These are phyloP conservation scores for Dasysyrphus albostriatus DNA, from an alignment of 2,888 invertebrate genomes.

Conservation along the genomic window DNA sequence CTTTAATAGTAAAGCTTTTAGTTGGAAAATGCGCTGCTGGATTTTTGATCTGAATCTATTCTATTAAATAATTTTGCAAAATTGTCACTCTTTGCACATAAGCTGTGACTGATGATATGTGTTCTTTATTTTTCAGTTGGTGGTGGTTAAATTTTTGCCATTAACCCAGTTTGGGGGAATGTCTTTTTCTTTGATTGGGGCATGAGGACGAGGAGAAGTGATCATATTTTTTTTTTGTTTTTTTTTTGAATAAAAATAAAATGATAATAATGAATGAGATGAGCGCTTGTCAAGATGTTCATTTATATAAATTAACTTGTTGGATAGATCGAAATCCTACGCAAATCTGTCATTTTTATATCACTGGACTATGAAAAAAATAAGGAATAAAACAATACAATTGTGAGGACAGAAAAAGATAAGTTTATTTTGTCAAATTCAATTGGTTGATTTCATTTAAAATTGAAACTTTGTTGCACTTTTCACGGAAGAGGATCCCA, in stretches of 20 bases:
- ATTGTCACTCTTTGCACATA: constrained; percentile 60
- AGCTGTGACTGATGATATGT: constrained; percentile 16
- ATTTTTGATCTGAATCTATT: constrained; percentile 40
- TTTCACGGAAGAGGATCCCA: not conserved
- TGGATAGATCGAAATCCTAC: constrained; percentile 39
- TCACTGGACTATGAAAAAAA: not conserved
- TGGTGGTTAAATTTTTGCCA: constrained; percentile 60
- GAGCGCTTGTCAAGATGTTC: constrained; percentile 29
- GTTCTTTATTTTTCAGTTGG: constrained; percentile 5
- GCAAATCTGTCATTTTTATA: constrained; percentile 36
- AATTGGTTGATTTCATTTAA: constrained; percentile 10
- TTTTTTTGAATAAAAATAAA: constrained; percentile 38
- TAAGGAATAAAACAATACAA: not conserved
- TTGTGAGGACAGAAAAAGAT: not conserved
- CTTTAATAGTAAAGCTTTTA: too few species aligned
- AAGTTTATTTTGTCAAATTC: not conserved
- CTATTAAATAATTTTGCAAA: constrained; percentile 69
- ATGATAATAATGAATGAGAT: constrained; percentile 59
- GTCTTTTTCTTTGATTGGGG: constrained; percentile 36
- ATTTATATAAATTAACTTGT: constrained; percentile 43
- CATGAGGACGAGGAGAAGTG: constrained; percentile 11
- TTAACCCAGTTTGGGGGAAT: constrained; percentile 66
- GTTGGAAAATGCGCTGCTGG: not conserved
- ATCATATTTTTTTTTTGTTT: not conserved
- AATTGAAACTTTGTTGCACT: not conserved